Evolutionary conservation across 2,888 invertebrate species (phyloP), one percentile per base, ranked within the genome.

Genomic region (Dysmachus trigonus): DNA sequence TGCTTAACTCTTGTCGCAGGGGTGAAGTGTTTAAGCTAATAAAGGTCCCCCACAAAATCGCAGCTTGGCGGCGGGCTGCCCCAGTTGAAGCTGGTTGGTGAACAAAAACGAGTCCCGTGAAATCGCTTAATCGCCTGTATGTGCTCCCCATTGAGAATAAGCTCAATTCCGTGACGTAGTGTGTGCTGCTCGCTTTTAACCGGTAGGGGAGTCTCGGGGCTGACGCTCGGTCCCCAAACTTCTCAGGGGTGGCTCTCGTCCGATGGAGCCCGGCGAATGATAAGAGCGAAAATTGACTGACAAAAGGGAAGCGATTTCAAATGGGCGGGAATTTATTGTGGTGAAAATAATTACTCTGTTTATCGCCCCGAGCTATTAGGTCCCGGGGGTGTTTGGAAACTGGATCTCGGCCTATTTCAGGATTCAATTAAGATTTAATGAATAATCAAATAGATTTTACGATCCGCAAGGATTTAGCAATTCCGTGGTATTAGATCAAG

Each of bases 61-160:
- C 18, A 47, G 18, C 47, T 2, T 6, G 62, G 47, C 82, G 53
- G 33, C 35, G 18, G 33, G 62, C 71, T 33, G 35, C 22, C 82
- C 41, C 3, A 15, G 47, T 62, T 27, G 27, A n/a, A 31, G 35
- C 27, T 35, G 51, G 33, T 82, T 35, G 18, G 82, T 62, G 71
- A 82, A 82, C 82, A 82, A 82, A 82, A 82, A 82, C 82, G 82
- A 62, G 62, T 30, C 73, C 84, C 84, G 73, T 84, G 84, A 84
- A 87, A 86, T 87, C 86, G 86, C 72, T 87, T 87, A 87, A 86
- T 87, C 87, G 86, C 35, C 83, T 82, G 87, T 87, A 74, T 86
- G 82, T 87, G 87, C 85, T 87, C 83, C 85, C 84, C 84, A 84
- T 47, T n/a, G 73, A 84, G 72, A 47, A 84, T 72, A 71, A 38